Evolutionary conservation across 2,113 vertebrate genomes (phyloP).

Genomic region (Poeciliopsis turrubarensis): DNA sequence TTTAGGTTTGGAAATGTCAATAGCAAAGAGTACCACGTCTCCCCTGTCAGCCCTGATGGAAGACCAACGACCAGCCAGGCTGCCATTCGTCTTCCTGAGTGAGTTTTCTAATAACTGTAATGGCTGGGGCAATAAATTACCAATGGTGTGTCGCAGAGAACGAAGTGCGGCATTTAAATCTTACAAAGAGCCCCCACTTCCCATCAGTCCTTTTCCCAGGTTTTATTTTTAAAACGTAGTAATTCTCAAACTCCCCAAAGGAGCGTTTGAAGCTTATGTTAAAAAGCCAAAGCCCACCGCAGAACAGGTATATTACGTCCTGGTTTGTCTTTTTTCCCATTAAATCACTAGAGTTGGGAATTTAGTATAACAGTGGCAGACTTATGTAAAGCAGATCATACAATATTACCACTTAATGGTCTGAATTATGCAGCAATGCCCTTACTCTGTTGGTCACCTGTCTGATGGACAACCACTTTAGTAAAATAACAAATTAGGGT

Average conservation of each 20-base stretch:
- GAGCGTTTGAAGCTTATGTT: constrained; percentile 51
- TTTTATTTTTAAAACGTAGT: constrained; percentile 68
- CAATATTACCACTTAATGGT: constrained; percentile 33
- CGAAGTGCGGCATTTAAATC: constrained; percentile 77
- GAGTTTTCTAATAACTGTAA: constrained; percentile 83
- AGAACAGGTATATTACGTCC: constrained; percentile 49
- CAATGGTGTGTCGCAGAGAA: constrained; percentile 63
- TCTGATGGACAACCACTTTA: constrained; percentile 45
- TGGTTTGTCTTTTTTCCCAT: constrained; percentile 45
- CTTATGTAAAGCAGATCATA: constrained; percentile 21
- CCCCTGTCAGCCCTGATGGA: constrained; percentile 71
- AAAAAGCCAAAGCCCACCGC: constrained; percentile 33
- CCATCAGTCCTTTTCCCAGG: constrained; percentile 26
- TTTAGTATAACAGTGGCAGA: constrained; percentile 41
- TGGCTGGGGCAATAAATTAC: constrained; percentile 78
- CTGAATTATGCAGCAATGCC: constrained; percentile 66
- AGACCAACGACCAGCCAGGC: constrained; percentile 59
- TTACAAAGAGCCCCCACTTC: constrained; percentile 61
- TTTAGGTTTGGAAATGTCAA: constrained; percentile 74
- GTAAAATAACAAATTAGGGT: constrained; percentile 58
- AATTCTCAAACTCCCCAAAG: constrained; percentile 51
- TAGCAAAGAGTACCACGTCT: constrained; percentile 66
- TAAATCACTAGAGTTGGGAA: constrained; percentile 32
- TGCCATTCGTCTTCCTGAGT: constrained; percentile 77
- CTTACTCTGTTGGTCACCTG: constrained; percentile 38